A percentile compares a stretch with the other conserved stretches of the same genome.
phyloP scores from a whole-genome alignment of 2,797 vertebrate species.

The Eleutherodactylus coqui region DNA sequence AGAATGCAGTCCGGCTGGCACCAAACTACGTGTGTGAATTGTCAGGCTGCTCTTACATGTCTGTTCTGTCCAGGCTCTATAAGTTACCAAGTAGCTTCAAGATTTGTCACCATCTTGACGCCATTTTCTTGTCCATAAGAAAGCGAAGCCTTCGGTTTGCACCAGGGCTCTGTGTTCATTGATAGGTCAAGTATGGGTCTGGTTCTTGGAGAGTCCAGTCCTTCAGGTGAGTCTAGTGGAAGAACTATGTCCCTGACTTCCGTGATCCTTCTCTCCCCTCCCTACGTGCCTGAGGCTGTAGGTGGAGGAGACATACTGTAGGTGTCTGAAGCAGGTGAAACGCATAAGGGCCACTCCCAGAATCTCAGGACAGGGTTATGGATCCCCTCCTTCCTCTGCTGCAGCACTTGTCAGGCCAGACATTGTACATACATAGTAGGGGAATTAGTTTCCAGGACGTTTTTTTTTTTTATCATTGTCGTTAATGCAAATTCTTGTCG shows the following conservation, averaged over 20 bases:
- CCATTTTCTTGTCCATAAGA: not conserved
- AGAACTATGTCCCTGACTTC: slow-evolving; percentile 28
- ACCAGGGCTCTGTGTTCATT: not conserved
- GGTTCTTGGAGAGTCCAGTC: not conserved
- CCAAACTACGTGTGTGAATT: too few relatives aligned
- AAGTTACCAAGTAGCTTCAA: not conserved
- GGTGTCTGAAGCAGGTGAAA: slow-evolving; percentile 5
- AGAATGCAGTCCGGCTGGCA: not conserved
- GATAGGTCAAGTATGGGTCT: not conserved
- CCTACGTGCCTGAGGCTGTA: slow-evolving; percentile 42
- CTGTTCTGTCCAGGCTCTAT: not conserved
- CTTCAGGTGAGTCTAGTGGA: not conserved
- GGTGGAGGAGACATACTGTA: slow-evolving; percentile 35
- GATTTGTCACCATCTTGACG: not conserved
- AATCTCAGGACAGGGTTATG: not conserved
- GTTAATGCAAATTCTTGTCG: too few relatives aligned
- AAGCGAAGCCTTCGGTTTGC: not conserved
- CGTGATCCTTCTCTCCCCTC: slow-evolving; percentile 35
- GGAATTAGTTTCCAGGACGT: not conserved
- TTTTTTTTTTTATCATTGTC: not conserved
- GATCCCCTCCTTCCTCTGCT: not conserved
- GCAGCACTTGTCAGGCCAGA: not conserved
- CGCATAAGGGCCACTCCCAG: slow-evolving; percentile 12
- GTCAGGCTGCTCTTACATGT: not conserved
- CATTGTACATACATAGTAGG: not conserved